Evolutionary conservation across 2,888 invertebrate species (phyloP).

Genomic region (Leistus spinibarbis): DNA sequence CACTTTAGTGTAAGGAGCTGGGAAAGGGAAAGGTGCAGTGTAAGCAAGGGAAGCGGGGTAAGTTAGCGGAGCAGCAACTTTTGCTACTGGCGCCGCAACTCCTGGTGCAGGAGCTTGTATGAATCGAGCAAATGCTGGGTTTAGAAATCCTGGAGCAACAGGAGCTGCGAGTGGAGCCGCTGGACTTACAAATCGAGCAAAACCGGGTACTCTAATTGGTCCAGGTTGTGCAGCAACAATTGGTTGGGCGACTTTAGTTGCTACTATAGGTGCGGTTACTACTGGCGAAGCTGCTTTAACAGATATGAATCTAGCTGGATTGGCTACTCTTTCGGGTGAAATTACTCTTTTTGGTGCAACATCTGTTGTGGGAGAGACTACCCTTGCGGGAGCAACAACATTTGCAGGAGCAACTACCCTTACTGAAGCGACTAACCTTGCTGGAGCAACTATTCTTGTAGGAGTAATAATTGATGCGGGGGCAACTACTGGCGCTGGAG

Average conservation of each 20-base stretch:
- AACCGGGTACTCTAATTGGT: constrained; percentile 11
- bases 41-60: constrained; percentile 43
- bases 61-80: constrained; percentile 42
- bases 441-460: constrained; percentile 25
- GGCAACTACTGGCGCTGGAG: constrained; percentile 24
- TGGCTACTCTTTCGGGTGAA: not conserved
- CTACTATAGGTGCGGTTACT: constrained; percentile 23
- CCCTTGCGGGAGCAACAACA: constrained; percentile 15
- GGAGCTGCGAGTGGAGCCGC: constrained; percentile 39
- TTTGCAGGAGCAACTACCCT: constrained; percentile 36
- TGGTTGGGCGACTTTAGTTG: constrained; percentile 20
- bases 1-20: constrained; percentile 30
- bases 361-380: constrained; percentile 15
- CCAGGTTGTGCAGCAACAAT: constrained; percentile 35
- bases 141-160: constrained; percentile 25
- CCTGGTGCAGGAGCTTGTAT: constrained; percentile 35
- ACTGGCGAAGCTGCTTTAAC: constrained; percentile 33
- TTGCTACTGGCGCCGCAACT: constrained; percentile 26
- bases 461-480: constrained; percentile 14
- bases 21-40: constrained; percentile 36
- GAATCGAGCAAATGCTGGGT: not conserved
- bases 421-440: constrained; percentile 22
- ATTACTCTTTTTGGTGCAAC: constrained; percentile 25
- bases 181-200: constrained; percentile 10
- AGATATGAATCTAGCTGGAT: constrained; percentile 14